Conservation (phyloP, 1,140 invertebrate species). For the Drosophila micromelanica region DNA sequence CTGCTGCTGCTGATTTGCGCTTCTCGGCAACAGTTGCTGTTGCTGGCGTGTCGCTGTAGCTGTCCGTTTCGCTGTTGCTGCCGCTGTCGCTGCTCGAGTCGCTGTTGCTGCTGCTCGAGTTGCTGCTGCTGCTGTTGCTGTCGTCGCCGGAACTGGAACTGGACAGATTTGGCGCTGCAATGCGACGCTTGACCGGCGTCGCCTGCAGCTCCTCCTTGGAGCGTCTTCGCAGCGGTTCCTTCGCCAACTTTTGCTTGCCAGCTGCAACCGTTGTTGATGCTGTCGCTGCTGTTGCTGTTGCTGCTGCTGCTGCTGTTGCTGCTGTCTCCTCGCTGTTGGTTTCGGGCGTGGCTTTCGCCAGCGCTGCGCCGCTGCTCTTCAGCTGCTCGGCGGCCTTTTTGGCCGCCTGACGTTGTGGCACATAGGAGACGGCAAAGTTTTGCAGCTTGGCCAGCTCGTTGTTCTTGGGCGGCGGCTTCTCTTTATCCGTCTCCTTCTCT, state of each 20-base stretch:
- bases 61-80: constrained; percentile 44
- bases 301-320: constrained; percentile 20
- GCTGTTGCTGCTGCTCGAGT: constrained; percentile 36
- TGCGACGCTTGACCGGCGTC: constrained; percentile 60
- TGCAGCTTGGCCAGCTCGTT: constrained; percentile 87
- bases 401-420: constrained; percentile 94
- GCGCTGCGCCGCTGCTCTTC: constrained; percentile 88
- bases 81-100: constrained; percentile 50
- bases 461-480: constrained; percentile 31
- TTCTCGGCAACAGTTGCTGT: constrained; percentile 8
- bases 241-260: constrained; percentile 10
- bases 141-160: constrained; percentile 66
- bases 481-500: constrained; percentile 49
- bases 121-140: constrained; percentile 54
- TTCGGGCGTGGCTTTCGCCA: constrained; percentile 85
- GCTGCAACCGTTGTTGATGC: constrained; percentile 27
- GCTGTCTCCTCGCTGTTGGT: constrained; percentile 5
- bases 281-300: constrained; percentile 15
- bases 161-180: constrained; percentile 62
- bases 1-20: constrained; percentile 21
- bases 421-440: constrained; percentile 91
- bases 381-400: constrained; percentile 96
- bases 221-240: constrained; percentile 24
- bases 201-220: constrained; percentile 59
- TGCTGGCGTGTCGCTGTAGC: constrained; percentile 53